Evolutionary conservation across 2,113 vertebrate genomes (phyloP).

Genomic region (Prinia subflava): DNA sequence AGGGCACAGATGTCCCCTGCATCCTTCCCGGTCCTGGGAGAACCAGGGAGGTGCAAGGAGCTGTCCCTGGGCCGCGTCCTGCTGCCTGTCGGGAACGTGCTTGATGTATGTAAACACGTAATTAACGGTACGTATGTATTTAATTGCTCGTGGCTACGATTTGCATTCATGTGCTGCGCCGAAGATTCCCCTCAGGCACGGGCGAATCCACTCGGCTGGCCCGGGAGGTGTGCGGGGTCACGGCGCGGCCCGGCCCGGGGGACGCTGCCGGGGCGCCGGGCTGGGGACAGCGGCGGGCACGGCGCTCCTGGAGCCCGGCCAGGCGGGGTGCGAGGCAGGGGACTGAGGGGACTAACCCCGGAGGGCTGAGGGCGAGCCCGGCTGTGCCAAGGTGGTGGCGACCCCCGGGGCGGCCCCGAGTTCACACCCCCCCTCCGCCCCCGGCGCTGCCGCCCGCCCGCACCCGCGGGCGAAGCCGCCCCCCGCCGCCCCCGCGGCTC

Average conservation of each 20-base stretch:
- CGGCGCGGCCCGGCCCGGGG: background rate
- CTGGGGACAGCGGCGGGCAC: background rate
- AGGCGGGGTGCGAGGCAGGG: background rate
- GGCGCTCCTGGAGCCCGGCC: background rate
- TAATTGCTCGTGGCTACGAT: slow-evolving; percentile 55
- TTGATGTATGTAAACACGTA: slow-evolving; percentile 35
- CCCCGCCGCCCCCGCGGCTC: too few species aligned
- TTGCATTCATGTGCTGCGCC: slow-evolving; percentile 19
- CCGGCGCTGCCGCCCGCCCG: background rate
- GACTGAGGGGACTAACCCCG: too few species aligned
- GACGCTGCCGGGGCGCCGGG: too few species aligned
- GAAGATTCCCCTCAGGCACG: background rate
- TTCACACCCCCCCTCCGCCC: background rate
- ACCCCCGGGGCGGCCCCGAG: background rate
- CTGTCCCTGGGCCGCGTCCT: background rate
- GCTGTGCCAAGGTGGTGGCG: background rate
- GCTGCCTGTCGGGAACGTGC: background rate
- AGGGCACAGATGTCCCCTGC: accelerated
- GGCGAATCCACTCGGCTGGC: accelerated
- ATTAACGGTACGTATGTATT: slow-evolving; percentile 28
- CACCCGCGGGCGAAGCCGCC: too few species aligned
- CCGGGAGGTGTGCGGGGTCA: background rate
- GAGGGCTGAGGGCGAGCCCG: background rate
- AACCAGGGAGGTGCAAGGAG: background rate
- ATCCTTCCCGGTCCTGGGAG: background rate